Conservation (phyloP, 2,113 vertebrate species). For the Physeter macrocephalus region DNA sequence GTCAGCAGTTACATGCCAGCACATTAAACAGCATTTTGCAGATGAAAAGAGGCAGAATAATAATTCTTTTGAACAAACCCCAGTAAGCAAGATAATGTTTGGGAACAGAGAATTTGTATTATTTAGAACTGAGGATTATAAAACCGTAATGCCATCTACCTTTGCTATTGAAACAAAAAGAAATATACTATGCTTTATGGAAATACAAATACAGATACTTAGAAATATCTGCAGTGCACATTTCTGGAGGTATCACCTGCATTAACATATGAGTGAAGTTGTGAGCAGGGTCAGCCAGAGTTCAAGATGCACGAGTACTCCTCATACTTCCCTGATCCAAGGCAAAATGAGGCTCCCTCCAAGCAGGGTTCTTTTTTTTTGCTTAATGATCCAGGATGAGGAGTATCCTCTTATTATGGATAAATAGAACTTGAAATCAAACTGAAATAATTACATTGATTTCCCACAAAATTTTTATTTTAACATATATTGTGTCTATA, state of each 20-base stretch:
- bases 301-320: not conserved
- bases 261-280: not conserved
- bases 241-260: not conserved
- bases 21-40: constrained; percentile 27
- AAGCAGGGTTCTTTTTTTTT: accelerated
- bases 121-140: not conserved
- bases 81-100: not conserved
- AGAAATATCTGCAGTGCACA: not conserved
- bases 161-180: not conserved
- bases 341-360: not conserved
- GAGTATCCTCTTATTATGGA: not conserved
- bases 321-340: not conserved
- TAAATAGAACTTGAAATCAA: not conserved
- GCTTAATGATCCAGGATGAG: not conserved
- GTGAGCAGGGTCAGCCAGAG: not conserved
- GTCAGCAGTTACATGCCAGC: not conserved
- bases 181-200: not conserved
- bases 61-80: not conserved
- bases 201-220: not conserved
- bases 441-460: not conserved
- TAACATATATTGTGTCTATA: not conserved
- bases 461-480: not conserved
- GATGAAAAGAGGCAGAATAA: constrained; percentile 41
- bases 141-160: not conserved
- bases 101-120: not conserved